Evolutionary conservation across 1,140 invertebrate species (phyloP), one percentile per base, ranked within the genome.

Genomic region (Gryon sp.): DNA sequence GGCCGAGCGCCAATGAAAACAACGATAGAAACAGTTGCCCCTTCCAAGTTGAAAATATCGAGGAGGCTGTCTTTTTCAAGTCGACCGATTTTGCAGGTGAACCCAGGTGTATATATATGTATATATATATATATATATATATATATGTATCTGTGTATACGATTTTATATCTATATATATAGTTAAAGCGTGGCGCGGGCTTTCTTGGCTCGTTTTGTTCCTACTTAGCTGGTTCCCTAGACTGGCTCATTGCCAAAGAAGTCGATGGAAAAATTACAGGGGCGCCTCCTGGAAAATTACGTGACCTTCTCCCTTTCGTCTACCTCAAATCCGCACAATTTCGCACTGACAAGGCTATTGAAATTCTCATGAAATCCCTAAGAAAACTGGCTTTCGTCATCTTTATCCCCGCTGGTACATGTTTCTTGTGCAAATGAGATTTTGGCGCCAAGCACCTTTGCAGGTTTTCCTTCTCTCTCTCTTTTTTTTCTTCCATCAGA

Each of bases 31-130:
- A 79, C 68, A 57, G 40, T 48, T 76, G 76, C 8, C 26, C 1
- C 9, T 52, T 74, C 84, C 85, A 84, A 86, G 81, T 38, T 60
- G 53, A 86, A 74, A 86, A 85, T 84, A 86, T 85, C 79, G 48
- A 59, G 76, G 74, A 60, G 46, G 57, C 30, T 40, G 30, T 28
- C 45, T 59, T 63, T 45, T 41, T n/a, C 16, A n/a, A 30, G 32
- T 60, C 45, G 60, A 50, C 20, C 45, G 32, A 24, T 72, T 73
- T 59, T 19, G 53, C 53, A 72, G 66, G 72, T 63, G 53, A 19
- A 20, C 52, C 41, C 53, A 57, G 57, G 48, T 62, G 32, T 53
- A 6, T 40, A 8, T 15, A 28, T 43, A 16, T 38, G 6, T 16
- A 18, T n/a, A 34, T 12, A 11, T 34, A 34, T 34, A 34, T 6